phyloP scores from a whole-genome alignment of 2,888 invertebrate species.

The Nomada fucata region DNA sequence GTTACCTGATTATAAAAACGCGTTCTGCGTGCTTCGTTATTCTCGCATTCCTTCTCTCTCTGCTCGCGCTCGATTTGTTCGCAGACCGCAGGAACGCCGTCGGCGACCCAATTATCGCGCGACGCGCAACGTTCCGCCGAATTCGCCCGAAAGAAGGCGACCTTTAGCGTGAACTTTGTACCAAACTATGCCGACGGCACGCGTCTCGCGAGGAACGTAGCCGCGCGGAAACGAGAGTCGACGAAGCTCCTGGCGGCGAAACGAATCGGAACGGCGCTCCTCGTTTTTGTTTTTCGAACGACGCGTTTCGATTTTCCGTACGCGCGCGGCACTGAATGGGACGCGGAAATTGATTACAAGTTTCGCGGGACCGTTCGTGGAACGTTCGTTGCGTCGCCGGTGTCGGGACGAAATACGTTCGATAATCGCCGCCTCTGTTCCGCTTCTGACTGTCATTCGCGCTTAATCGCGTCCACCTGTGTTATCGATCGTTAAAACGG shows the following conservation, averaged over 20 bases:
- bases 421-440: constrained; percentile 37
- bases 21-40: not conserved
- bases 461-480: constrained; percentile 66
- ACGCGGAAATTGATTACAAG: too few species aligned
- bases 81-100: constrained; percentile 35
- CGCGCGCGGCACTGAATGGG: too few species aligned
- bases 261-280: not conserved
- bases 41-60: not conserved
- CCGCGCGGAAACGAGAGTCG: not conserved
- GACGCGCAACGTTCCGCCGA: constrained; percentile 24
- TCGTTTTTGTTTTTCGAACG: not conserved
- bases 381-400: too few species aligned
- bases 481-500: constrained; percentile 66
- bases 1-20: not conserved
- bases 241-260: not conserved
- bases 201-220: not conserved
- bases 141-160: constrained; percentile 11
- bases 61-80: constrained; percentile 12
- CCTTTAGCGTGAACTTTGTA: constrained; percentile 20
- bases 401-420: constrained; percentile 45
- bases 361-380: too few species aligned
- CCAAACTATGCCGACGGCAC: not conserved
- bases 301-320: too few species aligned
- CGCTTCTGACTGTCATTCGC: constrained; percentile 61
- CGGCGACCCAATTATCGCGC: constrained; percentile 35